phyloP scores from a whole-genome alignment of 2,888 invertebrate genomes.

The Drosophila eohydei region DNA sequence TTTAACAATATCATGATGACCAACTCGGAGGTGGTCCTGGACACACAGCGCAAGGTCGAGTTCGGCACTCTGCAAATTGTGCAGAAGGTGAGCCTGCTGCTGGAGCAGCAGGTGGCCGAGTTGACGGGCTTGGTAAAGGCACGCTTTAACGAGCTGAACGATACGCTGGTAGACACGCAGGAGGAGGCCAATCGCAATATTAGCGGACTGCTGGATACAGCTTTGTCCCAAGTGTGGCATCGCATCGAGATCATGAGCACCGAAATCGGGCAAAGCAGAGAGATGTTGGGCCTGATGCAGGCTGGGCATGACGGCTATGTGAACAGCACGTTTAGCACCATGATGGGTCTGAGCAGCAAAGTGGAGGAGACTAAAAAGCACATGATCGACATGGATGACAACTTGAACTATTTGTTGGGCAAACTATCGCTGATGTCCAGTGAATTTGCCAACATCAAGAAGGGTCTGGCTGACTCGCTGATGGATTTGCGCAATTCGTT shows the following conservation, averaged over 20 bases:
- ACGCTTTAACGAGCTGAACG: conserved; percentile 90
- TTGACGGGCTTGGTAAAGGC: conserved; percentile 89
- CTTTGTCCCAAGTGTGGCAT: conserved; percentile 94
- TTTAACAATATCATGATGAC: conserved; percentile 92
- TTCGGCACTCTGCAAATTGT: conserved; percentile 93
- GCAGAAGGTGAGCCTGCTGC: conserved; percentile 89
- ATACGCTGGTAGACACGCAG: conserved; percentile 90
- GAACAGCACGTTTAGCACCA: conserved; percentile 90
- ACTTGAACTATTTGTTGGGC: conserved; percentile 93
- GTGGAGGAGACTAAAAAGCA: conserved; percentile 91
- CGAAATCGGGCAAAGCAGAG: conserved; percentile 91
- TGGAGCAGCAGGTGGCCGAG: conserved; percentile 88
- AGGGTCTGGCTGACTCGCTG: conserved; percentile 90
- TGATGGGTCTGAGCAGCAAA: conserved; percentile 92
- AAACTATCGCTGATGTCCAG: conserved; percentile 92
- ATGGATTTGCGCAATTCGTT: conserved; percentile 89
- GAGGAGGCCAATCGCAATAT: conserved; percentile 90
- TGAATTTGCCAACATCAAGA: conserved; percentile 93
- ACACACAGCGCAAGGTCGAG: conserved; percentile 93
- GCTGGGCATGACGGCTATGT: conserved; percentile 92
- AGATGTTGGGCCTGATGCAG: conserved; percentile 90
- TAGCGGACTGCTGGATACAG: conserved; percentile 91
- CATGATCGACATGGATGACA: conserved; percentile 91
- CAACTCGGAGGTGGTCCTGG: conserved; percentile 93
- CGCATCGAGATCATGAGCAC: conserved; percentile 95